phyloP scores from a whole-genome alignment of 2,888 invertebrate species.

The Cantharis lateralis region DNA sequence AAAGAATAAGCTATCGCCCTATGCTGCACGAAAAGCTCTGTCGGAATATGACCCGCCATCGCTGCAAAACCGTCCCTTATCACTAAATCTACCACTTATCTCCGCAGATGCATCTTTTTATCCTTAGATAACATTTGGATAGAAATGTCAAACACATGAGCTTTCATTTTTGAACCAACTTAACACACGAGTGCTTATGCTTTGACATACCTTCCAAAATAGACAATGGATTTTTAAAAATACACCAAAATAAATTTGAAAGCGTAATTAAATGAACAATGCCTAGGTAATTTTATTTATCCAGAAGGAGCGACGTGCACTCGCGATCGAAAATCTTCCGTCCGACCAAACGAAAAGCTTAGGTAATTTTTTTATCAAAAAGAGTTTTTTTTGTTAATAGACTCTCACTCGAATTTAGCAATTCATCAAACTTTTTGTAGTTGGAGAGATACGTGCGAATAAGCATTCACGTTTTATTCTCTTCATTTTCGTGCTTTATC shows the following conservation, averaged over 20 bases:
- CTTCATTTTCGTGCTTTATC: conserved; percentile 22
- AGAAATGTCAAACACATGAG: conserved; percentile 55
- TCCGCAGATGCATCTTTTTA: conserved; percentile 54
- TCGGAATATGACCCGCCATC: conserved; percentile 36
- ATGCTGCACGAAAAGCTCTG: conserved; percentile 30
- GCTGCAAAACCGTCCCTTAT: conserved; percentile 44
- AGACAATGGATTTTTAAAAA: not conserved
- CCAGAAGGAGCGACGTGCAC: not conserved
- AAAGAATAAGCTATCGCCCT: conserved; percentile 39
- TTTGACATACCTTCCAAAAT: conserved; percentile 6
- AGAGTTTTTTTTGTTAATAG: not conserved
- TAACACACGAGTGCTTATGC: conserved; percentile 26
- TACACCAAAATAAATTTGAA: not conserved
- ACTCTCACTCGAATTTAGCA: not conserved
- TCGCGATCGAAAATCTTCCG: not conserved
- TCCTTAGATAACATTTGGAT: conserved; percentile 50
- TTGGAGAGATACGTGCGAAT: not conserved
- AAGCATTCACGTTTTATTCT: conserved; percentile 17
- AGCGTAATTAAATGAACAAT: not conserved
- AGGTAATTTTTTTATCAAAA: not conserved
- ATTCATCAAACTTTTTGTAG: not conserved
- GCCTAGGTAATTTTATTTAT: not conserved
- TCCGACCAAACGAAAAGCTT: not conserved
- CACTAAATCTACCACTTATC: conserved; percentile 45
- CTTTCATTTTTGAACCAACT: conserved; percentile 28